Percentiles rank a stretch among this genome's conserved stretches.
Evolutionary conservation across 2,113 vertebrate species (phyloP).

Genomic region (Eurypyga helias): DNA sequence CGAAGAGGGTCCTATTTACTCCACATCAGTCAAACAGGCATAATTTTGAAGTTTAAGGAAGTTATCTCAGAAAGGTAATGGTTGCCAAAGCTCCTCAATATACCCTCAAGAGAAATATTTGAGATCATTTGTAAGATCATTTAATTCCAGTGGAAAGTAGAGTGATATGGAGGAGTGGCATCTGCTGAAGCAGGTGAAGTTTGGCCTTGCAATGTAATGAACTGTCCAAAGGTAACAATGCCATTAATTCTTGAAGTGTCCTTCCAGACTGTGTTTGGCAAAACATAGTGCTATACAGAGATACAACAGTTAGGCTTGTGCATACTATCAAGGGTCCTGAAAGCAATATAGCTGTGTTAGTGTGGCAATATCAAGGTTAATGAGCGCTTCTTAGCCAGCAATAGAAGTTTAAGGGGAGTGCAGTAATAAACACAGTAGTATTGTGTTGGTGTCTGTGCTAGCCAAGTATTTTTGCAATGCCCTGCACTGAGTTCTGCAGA

Average conservation of each 20-base stretch:
- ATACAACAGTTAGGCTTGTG: not conserved
- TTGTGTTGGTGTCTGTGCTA: not conserved
- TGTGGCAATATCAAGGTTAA: not conserved
- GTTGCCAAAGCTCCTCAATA: not conserved
- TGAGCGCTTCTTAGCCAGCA: not conserved
- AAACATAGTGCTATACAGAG: not conserved
- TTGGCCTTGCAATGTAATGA: not conserved
- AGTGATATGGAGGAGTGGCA: not conserved
- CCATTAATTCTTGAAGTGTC: not conserved
- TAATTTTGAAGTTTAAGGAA: conserved; percentile 18
- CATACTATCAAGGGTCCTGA: not conserved
- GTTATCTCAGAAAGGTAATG: not conserved
- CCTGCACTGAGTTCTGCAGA: not conserved
- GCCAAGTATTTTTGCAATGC: not conserved
- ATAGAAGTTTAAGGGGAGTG: not conserved
- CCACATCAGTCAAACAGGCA: not conserved
- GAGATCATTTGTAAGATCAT: not conserved
- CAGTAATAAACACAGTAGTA: not conserved
- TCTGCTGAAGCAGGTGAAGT: not conserved
- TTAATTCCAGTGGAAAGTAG: not conserved
- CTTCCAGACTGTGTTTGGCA: not conserved
- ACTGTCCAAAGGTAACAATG: not conserved
- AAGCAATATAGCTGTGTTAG: not conserved
- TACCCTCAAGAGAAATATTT: not conserved
- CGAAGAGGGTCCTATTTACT: not conserved